Conservation (phyloP, 2,113 vertebrate species). For the Podiceps cristatus region DNA sequence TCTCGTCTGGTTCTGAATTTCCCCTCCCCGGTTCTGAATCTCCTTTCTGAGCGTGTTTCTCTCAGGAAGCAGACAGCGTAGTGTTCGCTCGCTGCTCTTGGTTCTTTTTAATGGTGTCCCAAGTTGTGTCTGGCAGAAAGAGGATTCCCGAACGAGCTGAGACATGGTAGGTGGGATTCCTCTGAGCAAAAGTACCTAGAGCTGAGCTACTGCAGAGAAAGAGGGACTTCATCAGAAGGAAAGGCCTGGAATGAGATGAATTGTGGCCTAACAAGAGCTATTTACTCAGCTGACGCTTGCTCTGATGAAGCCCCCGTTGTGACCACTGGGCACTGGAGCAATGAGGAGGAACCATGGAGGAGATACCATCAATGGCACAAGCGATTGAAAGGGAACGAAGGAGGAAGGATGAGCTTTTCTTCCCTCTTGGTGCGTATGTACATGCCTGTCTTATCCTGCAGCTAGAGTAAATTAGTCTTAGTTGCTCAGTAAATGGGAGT, state of each 20-base stretch:
- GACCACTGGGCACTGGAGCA: fast-evolving
- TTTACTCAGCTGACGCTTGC: neutral
- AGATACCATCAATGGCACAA: neutral
- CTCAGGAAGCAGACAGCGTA: neutral
- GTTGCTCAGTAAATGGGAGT: neutral
- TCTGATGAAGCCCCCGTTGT: fast-evolving
- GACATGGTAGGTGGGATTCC: neutral
- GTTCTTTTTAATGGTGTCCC: neutral
- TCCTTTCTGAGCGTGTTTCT: neutral
- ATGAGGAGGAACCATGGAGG: neutral
- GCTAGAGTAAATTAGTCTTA: neutral
- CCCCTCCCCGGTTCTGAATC: neutral
- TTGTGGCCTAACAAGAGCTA: neutral
- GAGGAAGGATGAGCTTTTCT: neutral
- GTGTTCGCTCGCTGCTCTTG: fast-evolving
- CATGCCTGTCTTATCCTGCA: neutral
- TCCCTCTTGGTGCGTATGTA: neutral
- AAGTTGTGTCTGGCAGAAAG: neutral
- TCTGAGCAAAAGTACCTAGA: neutral
- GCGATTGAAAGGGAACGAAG: neutral
- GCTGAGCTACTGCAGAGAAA: neutral
- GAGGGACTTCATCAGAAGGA: neutral
- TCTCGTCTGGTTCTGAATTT: neutral
- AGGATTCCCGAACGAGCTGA: neutral
- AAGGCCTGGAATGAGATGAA: neutral